Conservation (phyloP, 2,888 invertebrate genomes). For the Pandemis cinnamomeana region DNA sequence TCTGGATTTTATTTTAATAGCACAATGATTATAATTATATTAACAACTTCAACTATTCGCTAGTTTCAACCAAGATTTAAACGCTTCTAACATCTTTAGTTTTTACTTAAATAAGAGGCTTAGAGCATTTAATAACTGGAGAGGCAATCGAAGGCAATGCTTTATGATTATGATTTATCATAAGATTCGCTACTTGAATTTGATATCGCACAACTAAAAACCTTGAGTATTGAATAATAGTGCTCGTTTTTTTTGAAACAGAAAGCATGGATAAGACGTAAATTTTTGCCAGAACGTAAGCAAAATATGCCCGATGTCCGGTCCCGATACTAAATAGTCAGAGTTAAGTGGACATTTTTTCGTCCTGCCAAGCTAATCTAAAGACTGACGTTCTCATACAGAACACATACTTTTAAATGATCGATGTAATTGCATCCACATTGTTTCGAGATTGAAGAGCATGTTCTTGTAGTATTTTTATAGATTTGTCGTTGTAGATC, state of each 20-base stretch:
- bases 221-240: background rate
- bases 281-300: background rate
- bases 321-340: background rate
- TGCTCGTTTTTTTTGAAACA: background rate
- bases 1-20: background rate
- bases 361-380: slow-evolving; percentile 22
- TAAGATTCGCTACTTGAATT: background rate
- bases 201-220: background rate
- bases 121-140: slow-evolving; percentile 4
- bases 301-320: background rate
- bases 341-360: slow-evolving; percentile 5
- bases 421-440: slow-evolving; percentile 36
- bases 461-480: slow-evolving; percentile 38
- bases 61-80: slow-evolving; percentile 9
- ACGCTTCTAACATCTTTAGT: background rate
- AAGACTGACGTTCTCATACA: slow-evolving; percentile 31
- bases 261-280: background rate
- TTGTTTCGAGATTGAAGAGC: slow-evolving; percentile 23
- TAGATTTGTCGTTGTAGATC: slow-evolving; percentile 35
- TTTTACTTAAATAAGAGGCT: background rate
- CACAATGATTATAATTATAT: too few relatives aligned
- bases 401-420: slow-evolving; percentile 21
- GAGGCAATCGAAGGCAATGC: background rate
- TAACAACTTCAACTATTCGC: too few relatives aligned
- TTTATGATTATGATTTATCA: background rate